These are phyloP conservation scores for Eudorcas thomsonii DNA, from an alignment of 2,113 vertebrate genomes.

Conservation along the genomic window DNA sequence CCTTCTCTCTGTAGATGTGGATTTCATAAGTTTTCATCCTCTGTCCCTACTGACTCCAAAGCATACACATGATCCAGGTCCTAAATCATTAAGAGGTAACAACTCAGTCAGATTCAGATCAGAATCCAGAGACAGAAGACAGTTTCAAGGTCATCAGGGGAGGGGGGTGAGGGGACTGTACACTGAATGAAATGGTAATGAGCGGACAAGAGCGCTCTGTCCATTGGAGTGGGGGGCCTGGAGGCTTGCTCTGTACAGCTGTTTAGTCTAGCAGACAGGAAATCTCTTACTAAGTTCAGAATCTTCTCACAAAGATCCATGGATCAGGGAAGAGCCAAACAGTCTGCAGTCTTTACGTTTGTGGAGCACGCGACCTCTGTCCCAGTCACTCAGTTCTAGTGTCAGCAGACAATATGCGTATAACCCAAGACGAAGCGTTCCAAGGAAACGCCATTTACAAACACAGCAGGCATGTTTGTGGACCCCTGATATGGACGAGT, in stretches of 20 bases:
- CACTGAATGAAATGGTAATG: not conserved
- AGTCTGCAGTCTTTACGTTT: not conserved
- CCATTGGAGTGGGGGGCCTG: fast-evolving
- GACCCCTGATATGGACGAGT: not conserved
- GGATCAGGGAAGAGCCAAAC: not conserved
- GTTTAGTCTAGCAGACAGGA: not conserved
- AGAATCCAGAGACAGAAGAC: not conserved
- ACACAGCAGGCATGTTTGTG: not conserved
- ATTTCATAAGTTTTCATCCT: not conserved
- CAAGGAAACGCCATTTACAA: not conserved
- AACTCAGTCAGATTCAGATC: not conserved
- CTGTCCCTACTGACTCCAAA: not conserved
- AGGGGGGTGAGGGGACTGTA: fast-evolving
- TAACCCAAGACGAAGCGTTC: not conserved
- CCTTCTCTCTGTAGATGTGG: not conserved
- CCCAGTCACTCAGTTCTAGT: not conserved
- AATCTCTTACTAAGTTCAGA: not conserved
- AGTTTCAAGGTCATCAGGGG: not conserved
- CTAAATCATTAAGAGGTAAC: not conserved
- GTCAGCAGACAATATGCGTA: not conserved
- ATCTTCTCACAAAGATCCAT: not conserved
- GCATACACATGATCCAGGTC: not conserved
- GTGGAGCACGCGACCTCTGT: not conserved
- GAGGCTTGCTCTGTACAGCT: not conserved
- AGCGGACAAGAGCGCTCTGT: not conserved